phyloP scores from a whole-genome alignment of 2,797 vertebrate genomes.

The Liasis olivaceus region DNA sequence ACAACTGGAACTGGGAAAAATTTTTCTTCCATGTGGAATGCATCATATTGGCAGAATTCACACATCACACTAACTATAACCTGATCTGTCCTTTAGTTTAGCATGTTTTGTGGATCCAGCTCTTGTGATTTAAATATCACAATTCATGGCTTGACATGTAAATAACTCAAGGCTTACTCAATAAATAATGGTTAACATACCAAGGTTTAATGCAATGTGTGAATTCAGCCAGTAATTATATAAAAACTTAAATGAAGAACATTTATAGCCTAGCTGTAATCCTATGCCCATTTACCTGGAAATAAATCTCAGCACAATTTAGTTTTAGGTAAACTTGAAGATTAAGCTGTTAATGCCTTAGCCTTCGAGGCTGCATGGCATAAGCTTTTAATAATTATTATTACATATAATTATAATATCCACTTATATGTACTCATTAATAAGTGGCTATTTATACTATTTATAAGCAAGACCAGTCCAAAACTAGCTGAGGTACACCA shows the following conservation, averaged over 20 bases:
- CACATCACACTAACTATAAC: no score
- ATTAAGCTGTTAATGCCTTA: neutral
- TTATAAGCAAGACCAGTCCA: neutral
- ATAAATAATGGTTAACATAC: no score
- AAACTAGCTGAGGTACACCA: no score
- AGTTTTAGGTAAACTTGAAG: neutral
- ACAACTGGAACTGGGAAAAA: neutral
- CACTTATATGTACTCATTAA: neutral
- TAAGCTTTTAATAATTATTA: no score
- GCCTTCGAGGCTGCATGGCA: neutral
- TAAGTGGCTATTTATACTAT: neutral
- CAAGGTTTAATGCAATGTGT: no score
- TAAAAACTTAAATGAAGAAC: no score
- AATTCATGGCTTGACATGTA: no score
- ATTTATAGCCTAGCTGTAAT: neutral
- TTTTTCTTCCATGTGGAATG: neutral
- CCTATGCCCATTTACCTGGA: neutral
- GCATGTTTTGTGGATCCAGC: no score
- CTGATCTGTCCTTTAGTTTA: no score
- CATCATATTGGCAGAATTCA: neutral
- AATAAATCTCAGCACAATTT: neutral
- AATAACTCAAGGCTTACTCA: no score
- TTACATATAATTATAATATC: neutral
- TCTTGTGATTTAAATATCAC: no score
- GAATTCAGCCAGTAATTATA: no score